Percentiles rank a stretch among this genome's conserved stretches.
Evolutionary conservation across 2,113 vertebrate species (phyloP).

Genomic region (Prolemur simus): DNA sequence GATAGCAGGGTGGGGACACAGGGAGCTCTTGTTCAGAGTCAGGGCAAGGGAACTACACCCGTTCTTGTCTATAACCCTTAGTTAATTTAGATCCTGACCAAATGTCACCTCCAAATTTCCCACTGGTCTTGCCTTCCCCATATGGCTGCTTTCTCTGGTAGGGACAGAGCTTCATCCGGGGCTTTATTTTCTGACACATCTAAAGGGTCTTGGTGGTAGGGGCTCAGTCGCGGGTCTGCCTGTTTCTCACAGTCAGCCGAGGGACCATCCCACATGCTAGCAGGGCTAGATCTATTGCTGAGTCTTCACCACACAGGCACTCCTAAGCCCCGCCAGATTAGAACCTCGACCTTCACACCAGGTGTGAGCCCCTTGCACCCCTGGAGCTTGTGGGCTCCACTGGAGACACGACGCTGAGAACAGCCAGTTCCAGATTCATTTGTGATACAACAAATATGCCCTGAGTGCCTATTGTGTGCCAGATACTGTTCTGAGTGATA

Average conservation of each 20-base stretch:
- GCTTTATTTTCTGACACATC: not conserved
- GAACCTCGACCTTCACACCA: not conserved
- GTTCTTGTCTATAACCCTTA: not conserved
- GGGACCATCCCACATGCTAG: too few relatives aligned
- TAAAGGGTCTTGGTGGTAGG: not conserved
- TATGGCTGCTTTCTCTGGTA: not conserved
- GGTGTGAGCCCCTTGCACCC: not conserved
- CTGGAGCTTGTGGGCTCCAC: not conserved
- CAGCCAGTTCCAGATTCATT: not conserved
- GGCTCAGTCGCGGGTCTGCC: not conserved
- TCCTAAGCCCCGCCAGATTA: accelerated
- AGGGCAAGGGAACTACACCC: too few relatives aligned
- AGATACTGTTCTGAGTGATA: not conserved
- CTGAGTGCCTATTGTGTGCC: accelerated
- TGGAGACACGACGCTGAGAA: not conserved
- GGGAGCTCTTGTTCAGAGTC: not conserved
- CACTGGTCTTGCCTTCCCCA: not conserved
- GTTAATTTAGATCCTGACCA: too few relatives aligned
- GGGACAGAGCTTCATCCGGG: not conserved
- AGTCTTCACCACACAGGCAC: not conserved
- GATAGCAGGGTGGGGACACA: not conserved
- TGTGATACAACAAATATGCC: not conserved
- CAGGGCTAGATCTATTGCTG: not conserved
- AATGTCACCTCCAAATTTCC: not conserved
- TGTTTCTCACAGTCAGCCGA: not conserved